phyloP scores from a whole-genome alignment of 2,113 vertebrate species.

The Onychostruthus taczanowskii region DNA sequence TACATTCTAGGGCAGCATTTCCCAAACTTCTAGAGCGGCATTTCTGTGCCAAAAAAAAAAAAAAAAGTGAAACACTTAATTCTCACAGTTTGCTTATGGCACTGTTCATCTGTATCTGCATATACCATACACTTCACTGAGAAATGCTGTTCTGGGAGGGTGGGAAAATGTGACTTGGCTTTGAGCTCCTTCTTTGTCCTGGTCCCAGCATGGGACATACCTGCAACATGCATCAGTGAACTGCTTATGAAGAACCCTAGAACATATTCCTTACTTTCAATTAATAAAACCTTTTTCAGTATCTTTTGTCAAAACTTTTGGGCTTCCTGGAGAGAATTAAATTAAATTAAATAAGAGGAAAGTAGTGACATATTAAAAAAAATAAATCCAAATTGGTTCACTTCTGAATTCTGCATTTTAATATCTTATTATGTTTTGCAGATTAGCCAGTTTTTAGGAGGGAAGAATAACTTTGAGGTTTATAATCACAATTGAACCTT shows the following conservation, averaged over 20 bases:
- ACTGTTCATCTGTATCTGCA: neutral
- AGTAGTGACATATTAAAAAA: neutral
- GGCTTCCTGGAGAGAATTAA: neutral
- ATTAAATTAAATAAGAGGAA: neutral
- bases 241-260: neutral
- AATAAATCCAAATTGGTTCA: neutral
- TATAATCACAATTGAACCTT: neutral
- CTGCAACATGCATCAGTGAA: neutral
- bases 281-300: neutral
- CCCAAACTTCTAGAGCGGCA: neutral
- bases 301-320: neutral
- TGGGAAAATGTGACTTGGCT: slow-evolving; percentile 46
- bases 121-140: neutral
- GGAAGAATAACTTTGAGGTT: neutral
- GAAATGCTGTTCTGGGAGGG: neutral
- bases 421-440: neutral
- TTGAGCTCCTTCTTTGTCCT: slow-evolving; percentile 48
- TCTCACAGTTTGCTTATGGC: neutral
- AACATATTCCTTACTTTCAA: neutral
- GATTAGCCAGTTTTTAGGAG: neutral
- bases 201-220: neutral
- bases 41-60: neutral
- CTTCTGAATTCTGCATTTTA: neutral
- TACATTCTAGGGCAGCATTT: neutral
- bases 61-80: neutral